Evolutionary conservation across 2,797 vertebrate species (phyloP), one percentile per base, ranked within the genome.

Genomic region (Tapirus indicus): DNA sequence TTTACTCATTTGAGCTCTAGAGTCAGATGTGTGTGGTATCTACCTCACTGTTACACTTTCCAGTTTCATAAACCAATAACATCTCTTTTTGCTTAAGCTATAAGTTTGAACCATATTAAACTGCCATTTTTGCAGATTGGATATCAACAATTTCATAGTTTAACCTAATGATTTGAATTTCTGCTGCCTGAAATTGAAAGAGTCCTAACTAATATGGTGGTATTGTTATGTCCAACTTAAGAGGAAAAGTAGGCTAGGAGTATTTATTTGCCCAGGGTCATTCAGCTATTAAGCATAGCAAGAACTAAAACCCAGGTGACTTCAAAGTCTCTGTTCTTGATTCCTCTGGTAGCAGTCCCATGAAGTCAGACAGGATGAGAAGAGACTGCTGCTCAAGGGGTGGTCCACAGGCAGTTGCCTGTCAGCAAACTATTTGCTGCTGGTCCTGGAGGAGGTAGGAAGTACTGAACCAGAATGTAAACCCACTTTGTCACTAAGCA

Each of bases 51-150:
- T 47, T 49, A 60, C 7, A 78, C 13, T 69, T 78, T 75, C 4
- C 20, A 77, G n/a, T 54, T 87, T 89, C 41, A 88, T 44, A 83
- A 94, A 78, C 17, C 69, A 94, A 44, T 92, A 92, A 17, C 23
- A 66, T 89, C 9, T 5, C 12, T 89, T 92, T 88, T 77, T 88
- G 66, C 54, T 92, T 85, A 71, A 97, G 21, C 17, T 87, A 17
- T 74, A 88, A 69, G 29, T 38, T 74, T 84, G 58, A 93, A 54
- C 29, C 52, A 64, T 72, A 80, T n/a, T 72, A 85, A 88, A 75
- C 1, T 72, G 29, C 38, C 23, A 58, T n/a, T 93, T 94, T 95
- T 94, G 20, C 49, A 92, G 64, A 44, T 35, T 41, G 27, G 77
- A 79, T 71, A 27, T 86, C 69, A 89, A n/a, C 60, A 80, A 16